Evolutionary conservation across 2,888 invertebrate genomes (phyloP).

Genomic region (Timandra comae): DNA sequence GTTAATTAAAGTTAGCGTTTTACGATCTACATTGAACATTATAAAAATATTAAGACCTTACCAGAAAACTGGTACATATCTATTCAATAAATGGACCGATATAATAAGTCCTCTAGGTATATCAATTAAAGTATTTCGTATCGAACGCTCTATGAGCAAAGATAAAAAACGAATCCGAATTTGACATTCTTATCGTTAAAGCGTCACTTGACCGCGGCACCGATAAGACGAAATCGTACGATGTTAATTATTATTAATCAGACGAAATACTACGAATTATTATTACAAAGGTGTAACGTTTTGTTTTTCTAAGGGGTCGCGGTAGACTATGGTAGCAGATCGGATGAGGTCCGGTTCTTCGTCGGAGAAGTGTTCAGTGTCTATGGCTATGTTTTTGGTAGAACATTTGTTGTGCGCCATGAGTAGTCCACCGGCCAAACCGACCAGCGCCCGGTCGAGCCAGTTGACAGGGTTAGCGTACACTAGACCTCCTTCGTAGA

Average conservation of each 20-base stretch:
- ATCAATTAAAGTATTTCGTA: background rate
- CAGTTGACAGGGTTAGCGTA: conserved; percentile 95
- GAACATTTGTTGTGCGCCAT: conserved; percentile 73
- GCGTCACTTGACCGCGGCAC: no score
- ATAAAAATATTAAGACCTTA: background rate
- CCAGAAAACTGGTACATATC: background rate
- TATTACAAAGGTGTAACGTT: no score
- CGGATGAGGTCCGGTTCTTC: conserved; percentile 64
- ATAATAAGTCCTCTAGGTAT: no score
- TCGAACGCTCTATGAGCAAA: background rate
- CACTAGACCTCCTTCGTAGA: conserved; percentile 92
- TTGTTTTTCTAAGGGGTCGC: conserved; percentile 55
- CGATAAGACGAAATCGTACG: no score
- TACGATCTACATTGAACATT: background rate
- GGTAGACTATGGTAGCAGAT: conserved; percentile 59
- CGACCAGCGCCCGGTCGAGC: conserved; percentile 92
- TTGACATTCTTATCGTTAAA: no score
- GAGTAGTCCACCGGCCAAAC: conserved; percentile 85
- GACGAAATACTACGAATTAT: no score
- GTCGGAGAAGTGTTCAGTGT: conserved; percentile 26
- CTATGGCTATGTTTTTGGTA: conserved; percentile 30
- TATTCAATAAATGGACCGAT: background rate
- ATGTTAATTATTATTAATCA: no score
- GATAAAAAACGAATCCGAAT: no score
- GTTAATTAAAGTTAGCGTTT: background rate